Percentiles rank a stretch among this genome's conserved stretches.
phyloP scores from a whole-genome alignment of 92 coral and sea anemone genomes.

The Blastomussa wellsi region DNA sequence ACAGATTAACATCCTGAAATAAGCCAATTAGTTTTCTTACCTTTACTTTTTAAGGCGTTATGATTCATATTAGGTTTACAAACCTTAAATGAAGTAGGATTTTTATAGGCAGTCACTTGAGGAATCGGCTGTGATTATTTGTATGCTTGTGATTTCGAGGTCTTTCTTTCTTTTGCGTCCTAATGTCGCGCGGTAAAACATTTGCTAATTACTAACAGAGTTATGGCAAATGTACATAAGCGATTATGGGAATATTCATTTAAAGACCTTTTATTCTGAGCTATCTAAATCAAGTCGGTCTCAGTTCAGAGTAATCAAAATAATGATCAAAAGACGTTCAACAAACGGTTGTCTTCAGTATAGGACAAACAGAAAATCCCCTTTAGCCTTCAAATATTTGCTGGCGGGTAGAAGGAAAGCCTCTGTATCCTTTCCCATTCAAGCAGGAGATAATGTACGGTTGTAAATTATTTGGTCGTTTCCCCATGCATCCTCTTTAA shows the following conservation, averaged over 20 bases:
- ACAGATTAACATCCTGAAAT: background rate
- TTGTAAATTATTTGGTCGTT: background rate
- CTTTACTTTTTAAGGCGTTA: background rate
- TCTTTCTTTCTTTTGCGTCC: background rate
- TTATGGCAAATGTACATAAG: background rate
- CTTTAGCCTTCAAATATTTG: background rate
- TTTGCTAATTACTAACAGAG: background rate
- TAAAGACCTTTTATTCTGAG: background rate
- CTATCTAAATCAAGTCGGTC: background rate
- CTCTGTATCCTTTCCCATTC: constrained; percentile 4
- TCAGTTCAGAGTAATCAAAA: background rate
- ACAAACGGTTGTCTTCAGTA: background rate
- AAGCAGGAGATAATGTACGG: background rate
- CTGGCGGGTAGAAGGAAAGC: background rate
- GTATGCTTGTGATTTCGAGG: constrained; percentile 1
- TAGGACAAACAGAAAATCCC: background rate
- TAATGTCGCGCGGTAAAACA: background rate
- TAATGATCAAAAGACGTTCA: background rate
- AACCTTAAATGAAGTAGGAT: background rate
- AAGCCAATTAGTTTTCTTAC: background rate
- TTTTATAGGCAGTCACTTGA: constrained; percentile 3
- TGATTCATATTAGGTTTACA: background rate
- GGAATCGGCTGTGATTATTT: background rate
- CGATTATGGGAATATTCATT: constrained; percentile 2
- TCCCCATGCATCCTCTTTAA: background rate